Base-by-base conservation (phyloP, 2,797 vertebrate genomes). In the Tenualosa ilisha region DNA sequence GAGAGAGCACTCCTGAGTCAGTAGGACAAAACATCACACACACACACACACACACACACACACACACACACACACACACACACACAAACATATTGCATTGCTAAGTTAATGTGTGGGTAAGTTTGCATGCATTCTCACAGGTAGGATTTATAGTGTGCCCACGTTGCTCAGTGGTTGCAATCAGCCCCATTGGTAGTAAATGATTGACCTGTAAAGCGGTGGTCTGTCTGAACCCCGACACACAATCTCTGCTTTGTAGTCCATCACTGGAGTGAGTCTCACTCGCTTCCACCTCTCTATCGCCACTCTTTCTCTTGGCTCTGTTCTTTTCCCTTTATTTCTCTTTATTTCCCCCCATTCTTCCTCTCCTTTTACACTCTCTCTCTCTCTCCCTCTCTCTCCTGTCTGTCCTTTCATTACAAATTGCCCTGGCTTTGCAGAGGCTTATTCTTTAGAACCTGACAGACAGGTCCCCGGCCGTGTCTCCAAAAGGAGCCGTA, bases 1-100 rank as follows among this genome's bases (percentile, higher is more conserved):
- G 84, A 86, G 83, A 31, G 81, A 26, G 83, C 87, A 87, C 79
- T 81, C 65, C 83, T 22, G 26, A 26, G 11, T 72, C 65, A 72
- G 12, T 6, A 59, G 20, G 56, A 59, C 56, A 65, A 65, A 65
- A 65, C 61, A 26, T n/a, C 6, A 7, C 65, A 81, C 49, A 83
- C 72, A 89, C 82, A 87, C 17, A 63, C 54, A 68, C 46, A 65
- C n/a, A 65, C 61, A 65, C 61, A 65, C n/a, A 65, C 59, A 63
- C 59, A 63, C 22, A 63, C 59, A 61, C 22, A 61, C 59, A 65
- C n/a, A 65, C 61, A 65, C 61, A 65, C n/a, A 65, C 59, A 63
- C 59, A 63, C 22, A 63, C 59, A 61, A 4, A 61, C 59, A n/a
- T 8, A 63, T n/a, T 1, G 63, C 9, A 0, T 31, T 7, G 9